Conservation (phyloP, 2,888 invertebrate genomes). For the Synergus japonicus region DNA sequence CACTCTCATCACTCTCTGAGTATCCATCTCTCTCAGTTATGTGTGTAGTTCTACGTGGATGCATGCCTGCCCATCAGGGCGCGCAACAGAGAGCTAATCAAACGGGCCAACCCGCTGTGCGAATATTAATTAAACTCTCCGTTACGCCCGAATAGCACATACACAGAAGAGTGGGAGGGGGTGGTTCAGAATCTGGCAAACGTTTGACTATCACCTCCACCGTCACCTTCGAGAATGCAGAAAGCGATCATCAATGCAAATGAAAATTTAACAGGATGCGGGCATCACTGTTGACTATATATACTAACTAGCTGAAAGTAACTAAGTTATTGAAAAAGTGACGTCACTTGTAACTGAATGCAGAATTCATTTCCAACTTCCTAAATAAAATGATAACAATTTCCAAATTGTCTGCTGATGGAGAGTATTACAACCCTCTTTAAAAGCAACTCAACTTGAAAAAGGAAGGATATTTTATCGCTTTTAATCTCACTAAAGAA, state of each 20-base stretch:
- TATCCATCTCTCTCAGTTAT: constrained; percentile 47
- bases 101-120: constrained; percentile 73
- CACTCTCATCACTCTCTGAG: constrained; percentile 47
- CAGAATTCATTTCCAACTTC: no score
- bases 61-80: constrained; percentile 71
- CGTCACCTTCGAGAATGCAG: constrained; percentile 33
- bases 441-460: neutral
- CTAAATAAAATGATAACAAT: no score
- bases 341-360: no score
- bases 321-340: no score
- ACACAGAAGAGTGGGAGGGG: constrained; percentile 31
- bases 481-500: neutral
- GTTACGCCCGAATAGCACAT: constrained; percentile 65
- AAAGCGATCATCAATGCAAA: constrained; percentile 21
- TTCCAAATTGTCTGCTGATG: no score
- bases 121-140: constrained; percentile 76
- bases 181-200: constrained; percentile 24
- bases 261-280: neutral
- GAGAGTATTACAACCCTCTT: neutral
- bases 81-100: constrained; percentile 74
- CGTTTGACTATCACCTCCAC: constrained; percentile 38
- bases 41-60: constrained; percentile 56
- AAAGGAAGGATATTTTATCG: neutral
- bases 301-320: no score
- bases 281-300: neutral